phyloP scores from a whole-genome alignment of 1,140 invertebrate species.

The Palaemon carinicauda region DNA sequence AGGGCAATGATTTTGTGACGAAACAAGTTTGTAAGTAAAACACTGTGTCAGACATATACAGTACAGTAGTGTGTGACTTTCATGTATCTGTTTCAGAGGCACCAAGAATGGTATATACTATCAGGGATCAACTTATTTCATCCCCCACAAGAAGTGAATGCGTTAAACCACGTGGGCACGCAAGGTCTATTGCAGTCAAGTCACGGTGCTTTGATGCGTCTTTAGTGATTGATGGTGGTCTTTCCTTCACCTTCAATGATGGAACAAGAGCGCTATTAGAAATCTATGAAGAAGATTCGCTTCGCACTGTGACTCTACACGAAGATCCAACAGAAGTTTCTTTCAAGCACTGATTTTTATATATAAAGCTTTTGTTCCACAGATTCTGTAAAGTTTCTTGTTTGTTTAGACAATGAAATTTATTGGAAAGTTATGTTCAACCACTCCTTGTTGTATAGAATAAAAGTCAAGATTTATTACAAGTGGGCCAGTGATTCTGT shows the following conservation, averaged over 20 bases:
- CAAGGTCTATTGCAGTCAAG: slow-evolving; percentile 76
- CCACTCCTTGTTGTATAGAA: too few relatives aligned
- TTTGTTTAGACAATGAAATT: too few relatives aligned
- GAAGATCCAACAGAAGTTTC: slow-evolving; percentile 40
- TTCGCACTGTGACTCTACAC: slow-evolving; percentile 80
- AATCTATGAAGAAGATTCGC: slow-evolving; percentile 83
- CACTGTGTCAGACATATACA: background rate
- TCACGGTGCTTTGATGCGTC: slow-evolving; percentile 94
- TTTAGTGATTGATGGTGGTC: slow-evolving; percentile 95
- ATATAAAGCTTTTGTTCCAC: too few relatives aligned
- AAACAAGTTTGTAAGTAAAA: too few relatives aligned
- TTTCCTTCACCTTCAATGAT: slow-evolving; percentile 94
- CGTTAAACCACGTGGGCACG: slow-evolving; percentile 75
- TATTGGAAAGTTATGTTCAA: too few relatives aligned
- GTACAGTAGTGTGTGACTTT: background rate
- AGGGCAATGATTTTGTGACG: too few relatives aligned
- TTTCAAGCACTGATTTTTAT: slow-evolving; percentile 39
- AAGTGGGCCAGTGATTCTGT: too few relatives aligned
- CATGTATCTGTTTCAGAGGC: slow-evolving; percentile 70
- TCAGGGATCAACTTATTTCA: slow-evolving; percentile 90
- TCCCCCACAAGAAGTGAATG: slow-evolving; percentile 71
- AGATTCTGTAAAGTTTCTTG: too few relatives aligned
- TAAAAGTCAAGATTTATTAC: too few relatives aligned
- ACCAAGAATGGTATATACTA: slow-evolving; percentile 82
- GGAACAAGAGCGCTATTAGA: slow-evolving; percentile 87